phyloP scores from a whole-genome alignment of 2,888 invertebrate species.

The Zelleria hepariella region DNA sequence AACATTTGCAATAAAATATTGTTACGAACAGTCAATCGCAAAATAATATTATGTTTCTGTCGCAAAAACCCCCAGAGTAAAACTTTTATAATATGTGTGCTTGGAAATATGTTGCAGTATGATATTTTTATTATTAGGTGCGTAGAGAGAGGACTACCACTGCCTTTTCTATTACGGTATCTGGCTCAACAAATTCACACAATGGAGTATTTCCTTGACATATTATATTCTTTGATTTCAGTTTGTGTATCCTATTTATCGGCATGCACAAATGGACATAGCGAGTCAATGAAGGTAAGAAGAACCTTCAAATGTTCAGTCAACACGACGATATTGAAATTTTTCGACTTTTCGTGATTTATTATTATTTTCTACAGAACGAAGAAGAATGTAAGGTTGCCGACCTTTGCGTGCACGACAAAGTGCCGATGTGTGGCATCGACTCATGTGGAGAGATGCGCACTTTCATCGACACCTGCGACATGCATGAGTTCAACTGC shows the following conservation, averaged over 20 bases:
- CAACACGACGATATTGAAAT: not conserved
- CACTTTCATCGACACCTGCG: constrained; percentile 60
- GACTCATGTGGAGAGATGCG: constrained; percentile 66
- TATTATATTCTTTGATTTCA: constrained; percentile 28
- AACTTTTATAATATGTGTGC: not conserved
- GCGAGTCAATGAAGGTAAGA: constrained; percentile 53
- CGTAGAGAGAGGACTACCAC: constrained; percentile 16
- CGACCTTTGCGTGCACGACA: constrained; percentile 60
- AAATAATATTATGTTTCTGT: constrained; percentile 31
- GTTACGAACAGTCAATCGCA: not conserved
- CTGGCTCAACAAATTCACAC: no score
- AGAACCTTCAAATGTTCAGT: no score
- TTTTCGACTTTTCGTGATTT: not conserved
- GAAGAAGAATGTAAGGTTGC: constrained; percentile 65
- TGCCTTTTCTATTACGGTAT: no score
- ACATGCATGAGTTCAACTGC: constrained; percentile 65
- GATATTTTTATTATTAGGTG: constrained; percentile 40
- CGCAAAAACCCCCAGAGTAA: constrained; percentile 5
- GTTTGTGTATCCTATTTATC: constrained; percentile 29
- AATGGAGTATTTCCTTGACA: no score
- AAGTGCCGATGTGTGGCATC: constrained; percentile 64
- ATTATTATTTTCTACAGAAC: constrained; percentile 37
- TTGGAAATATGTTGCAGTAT: not conserved
- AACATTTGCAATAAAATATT: not conserved
- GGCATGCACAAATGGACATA: constrained; percentile 36